Conservation (phyloP, 2,113 vertebrate genomes). For the Salvator merianae region DNA sequence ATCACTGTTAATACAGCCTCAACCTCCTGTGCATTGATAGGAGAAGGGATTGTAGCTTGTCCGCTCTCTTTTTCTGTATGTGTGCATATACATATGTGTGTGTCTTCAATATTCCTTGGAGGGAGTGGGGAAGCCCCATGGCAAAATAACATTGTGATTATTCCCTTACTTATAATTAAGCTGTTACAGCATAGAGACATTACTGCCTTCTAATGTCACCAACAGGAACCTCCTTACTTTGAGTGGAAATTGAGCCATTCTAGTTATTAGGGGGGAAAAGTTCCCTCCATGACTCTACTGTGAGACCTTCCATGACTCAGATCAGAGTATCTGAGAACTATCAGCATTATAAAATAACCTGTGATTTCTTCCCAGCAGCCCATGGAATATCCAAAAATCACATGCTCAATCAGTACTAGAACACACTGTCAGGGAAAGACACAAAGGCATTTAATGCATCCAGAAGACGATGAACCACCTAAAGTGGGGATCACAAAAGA, state of each 20-base stretch:
- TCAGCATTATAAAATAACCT: constrained; percentile 44
- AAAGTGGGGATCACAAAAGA: rapidly evolving
- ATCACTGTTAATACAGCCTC: too few relatives aligned
- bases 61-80: not conserved
- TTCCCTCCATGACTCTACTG: constrained; percentile 48
- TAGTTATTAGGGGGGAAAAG: constrained; percentile 61
- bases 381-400: constrained; percentile 57
- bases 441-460: rapidly evolving
- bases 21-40: not conserved
- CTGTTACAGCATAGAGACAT: constrained; percentile 65
- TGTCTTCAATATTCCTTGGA: constrained; percentile 58
- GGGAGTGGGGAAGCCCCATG: constrained; percentile 36
- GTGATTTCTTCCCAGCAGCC: constrained; percentile 53
- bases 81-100: constrained; percentile 42
- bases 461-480: not conserved
- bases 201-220: constrained; percentile 64
- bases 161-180: constrained; percentile 74
- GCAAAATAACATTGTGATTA: constrained; percentile 68
- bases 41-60: constrained; percentile 20
- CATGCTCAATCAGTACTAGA: constrained; percentile 12
- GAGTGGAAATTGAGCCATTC: constrained; percentile 66
- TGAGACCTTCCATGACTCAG: constrained; percentile 41
- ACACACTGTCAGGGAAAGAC: constrained; percentile 1
- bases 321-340: constrained; percentile 22
- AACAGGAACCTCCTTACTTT: constrained; percentile 63